Evolutionary conservation across 1,140 invertebrate species (phyloP).

Genomic region (Tenebrio molitor): DNA sequence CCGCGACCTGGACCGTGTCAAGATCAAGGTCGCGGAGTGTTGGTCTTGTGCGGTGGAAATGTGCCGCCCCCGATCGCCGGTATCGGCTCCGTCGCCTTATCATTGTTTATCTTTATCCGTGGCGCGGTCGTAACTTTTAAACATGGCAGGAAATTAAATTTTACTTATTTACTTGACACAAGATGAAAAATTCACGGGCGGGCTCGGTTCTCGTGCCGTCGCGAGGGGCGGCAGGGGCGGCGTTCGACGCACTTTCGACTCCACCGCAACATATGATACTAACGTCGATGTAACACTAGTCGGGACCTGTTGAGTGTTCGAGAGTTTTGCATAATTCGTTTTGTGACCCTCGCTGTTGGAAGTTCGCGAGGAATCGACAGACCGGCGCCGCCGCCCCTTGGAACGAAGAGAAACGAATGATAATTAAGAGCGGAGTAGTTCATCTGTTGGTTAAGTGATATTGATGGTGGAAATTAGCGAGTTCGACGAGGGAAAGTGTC

Average conservation of each 20-base stretch:
- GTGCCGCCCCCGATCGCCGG: too few species aligned
- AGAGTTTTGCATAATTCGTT: conserved; percentile 22
- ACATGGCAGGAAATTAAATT: conserved; percentile 24
- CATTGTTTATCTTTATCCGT: not conserved
- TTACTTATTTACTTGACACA: conserved; percentile 30
- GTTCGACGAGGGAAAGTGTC: not conserved
- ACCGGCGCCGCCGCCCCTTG: not conserved
- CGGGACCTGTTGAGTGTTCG: conserved; percentile 11
- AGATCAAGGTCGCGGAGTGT: too few species aligned
- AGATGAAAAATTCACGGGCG: conserved; percentile 21
- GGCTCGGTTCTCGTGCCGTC: not conserved
- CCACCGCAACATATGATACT: conserved; percentile 9
- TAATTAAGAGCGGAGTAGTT: not conserved
- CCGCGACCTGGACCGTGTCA: too few species aligned
- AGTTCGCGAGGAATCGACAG: not conserved
- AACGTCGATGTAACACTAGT: not conserved
- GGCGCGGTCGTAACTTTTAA: not conserved
- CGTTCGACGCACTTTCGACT: not conserved
- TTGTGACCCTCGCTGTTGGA: too few species aligned
- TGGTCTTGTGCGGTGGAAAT: too few species aligned
- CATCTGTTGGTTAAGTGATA: conserved; percentile 3
- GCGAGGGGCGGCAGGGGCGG: not conserved
- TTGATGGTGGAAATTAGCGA: conserved; percentile 12
- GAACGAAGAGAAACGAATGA: not conserved
- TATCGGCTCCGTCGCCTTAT: too few species aligned